These are phyloP conservation scores for Notothenia rossii DNA, from an alignment of 2,113 vertebrate species.

Conservation along the genomic window DNA sequence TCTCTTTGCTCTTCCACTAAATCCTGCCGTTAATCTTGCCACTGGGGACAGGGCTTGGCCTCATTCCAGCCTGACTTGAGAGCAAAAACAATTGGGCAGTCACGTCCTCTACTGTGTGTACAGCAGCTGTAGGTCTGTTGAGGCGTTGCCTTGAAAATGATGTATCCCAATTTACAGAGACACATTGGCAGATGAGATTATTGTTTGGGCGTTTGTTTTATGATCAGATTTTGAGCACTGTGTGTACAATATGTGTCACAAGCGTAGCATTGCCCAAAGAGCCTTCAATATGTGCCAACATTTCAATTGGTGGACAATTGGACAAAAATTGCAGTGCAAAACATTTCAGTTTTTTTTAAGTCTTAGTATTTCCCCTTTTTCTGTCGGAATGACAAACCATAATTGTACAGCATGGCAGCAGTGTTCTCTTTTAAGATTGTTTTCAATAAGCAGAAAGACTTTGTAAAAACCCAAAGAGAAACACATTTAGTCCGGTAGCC, in stretches of 20 bases:
- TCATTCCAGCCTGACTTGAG: conserved; percentile 17
- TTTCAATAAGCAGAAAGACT: conserved; percentile 1
- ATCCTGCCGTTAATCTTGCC: conserved; percentile 33
- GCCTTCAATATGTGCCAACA: conserved; percentile 34
- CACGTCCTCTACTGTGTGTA: not conserved
- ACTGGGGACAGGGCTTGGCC: conserved; percentile 31
- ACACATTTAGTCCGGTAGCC: not conserved
- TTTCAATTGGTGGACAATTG: conserved; percentile 59
- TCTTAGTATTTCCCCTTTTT: conserved; percentile 24
- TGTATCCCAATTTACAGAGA: conserved; percentile 6
- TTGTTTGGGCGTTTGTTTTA: conserved; percentile 23
- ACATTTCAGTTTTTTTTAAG: conserved; percentile 65
- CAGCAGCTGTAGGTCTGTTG: not conserved
- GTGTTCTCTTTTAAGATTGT: conserved; percentile 15
- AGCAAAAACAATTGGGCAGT: conserved; percentile 22
- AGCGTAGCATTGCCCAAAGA: conserved; percentile 21
- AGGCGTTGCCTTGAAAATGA: not conserved
- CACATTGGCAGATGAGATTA: conserved; percentile 11
- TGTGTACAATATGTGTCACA: conserved; percentile 16
- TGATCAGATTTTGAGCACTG: conserved; percentile 20
- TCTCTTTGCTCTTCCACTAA: conserved; percentile 36
- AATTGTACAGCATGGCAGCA: not conserved
- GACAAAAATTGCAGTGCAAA: conserved; percentile 18
- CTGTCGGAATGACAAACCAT: conserved; percentile 1
- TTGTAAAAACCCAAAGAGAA: conserved; percentile 9